Evolutionary conservation across 2,797 vertebrate species (phyloP).

Genomic region (Ceyx erithaca): DNA sequence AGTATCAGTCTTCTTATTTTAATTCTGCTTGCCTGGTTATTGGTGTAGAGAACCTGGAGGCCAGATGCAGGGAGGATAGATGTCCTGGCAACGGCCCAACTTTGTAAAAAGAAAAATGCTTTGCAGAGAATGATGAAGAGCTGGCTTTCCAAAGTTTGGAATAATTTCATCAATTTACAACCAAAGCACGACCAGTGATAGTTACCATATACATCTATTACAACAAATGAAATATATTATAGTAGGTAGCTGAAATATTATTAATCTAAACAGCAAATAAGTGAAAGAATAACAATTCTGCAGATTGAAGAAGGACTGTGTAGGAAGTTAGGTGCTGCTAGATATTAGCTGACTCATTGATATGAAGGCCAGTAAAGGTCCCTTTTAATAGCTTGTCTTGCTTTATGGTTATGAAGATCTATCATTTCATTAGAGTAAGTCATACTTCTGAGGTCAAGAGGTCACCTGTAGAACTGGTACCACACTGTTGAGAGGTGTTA

Average conservation of each 20-base stretch:
- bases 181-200: conserved; percentile 9
- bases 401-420: neutral
- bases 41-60: conserved; percentile 64
- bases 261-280: neutral
- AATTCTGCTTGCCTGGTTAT: conserved; percentile 39
- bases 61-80: conserved; percentile 58
- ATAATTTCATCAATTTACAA: conserved; percentile 54
- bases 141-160: conserved; percentile 48
- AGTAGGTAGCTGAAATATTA: conserved; percentile 20
- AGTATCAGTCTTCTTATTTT: conserved; percentile 58
- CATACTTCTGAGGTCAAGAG: neutral
- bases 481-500: neutral
- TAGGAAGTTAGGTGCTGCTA: neutral
- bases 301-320: neutral
- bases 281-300: conserved; percentile 20
- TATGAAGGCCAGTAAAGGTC: neutral
- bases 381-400: neutral
- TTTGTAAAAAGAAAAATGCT: conserved; percentile 59
- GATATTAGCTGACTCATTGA: conserved; percentile 1
- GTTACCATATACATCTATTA: conserved; percentile 25
- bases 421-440: neutral
- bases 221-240: conserved; percentile 22
- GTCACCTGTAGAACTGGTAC: neutral
- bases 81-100: conserved; percentile 51
- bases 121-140: conserved; percentile 62